Conservation (phyloP, 2,888 invertebrate genomes). For the Synanthedon andrenaeformis region DNA sequence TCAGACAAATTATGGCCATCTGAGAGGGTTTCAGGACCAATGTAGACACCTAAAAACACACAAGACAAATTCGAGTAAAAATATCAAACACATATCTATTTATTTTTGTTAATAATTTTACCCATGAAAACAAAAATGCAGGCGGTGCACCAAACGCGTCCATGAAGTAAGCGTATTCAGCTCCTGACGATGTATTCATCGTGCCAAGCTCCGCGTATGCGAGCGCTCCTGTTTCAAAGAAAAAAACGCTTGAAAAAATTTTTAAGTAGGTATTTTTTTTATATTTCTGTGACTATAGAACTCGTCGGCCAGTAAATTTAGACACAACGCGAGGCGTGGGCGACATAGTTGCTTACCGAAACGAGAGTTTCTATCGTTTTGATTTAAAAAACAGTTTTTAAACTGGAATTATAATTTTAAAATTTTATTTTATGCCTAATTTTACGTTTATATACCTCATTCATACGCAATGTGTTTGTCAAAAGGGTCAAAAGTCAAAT, state of each 20-base stretch:
- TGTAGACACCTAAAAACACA: slow-evolving; percentile 81
- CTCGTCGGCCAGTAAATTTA: neutral
- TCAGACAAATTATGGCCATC: slow-evolving; percentile 93
- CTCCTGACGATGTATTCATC: slow-evolving; percentile 95
- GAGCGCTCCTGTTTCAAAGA: slow-evolving; percentile 78
- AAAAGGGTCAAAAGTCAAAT: too few relatives aligned
- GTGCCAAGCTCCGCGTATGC: slow-evolving; percentile 95
- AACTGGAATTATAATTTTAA: too few relatives aligned
- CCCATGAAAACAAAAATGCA: slow-evolving; percentile 94
- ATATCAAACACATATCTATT: neutral
- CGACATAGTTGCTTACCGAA: too few relatives aligned
- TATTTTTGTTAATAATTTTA: slow-evolving; percentile 28
- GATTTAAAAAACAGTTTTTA: too few relatives aligned
- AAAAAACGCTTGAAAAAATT: slow-evolving; percentile 8
- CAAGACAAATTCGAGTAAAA: neutral
- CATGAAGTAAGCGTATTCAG: slow-evolving; percentile 96
- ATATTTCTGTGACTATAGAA: neutral
- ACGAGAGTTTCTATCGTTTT: too few relatives aligned
- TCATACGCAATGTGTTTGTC: too few relatives aligned
- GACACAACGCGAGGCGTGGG: neutral
- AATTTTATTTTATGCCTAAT: too few relatives aligned
- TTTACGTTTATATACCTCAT: too few relatives aligned
- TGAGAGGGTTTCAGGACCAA: slow-evolving; percentile 93
- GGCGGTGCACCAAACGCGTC: slow-evolving; percentile 93
- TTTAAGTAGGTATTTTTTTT: neutral